phyloP scores from a whole-genome alignment of 1,140 invertebrate species.

The Homalodisca vitripennis region DNA sequence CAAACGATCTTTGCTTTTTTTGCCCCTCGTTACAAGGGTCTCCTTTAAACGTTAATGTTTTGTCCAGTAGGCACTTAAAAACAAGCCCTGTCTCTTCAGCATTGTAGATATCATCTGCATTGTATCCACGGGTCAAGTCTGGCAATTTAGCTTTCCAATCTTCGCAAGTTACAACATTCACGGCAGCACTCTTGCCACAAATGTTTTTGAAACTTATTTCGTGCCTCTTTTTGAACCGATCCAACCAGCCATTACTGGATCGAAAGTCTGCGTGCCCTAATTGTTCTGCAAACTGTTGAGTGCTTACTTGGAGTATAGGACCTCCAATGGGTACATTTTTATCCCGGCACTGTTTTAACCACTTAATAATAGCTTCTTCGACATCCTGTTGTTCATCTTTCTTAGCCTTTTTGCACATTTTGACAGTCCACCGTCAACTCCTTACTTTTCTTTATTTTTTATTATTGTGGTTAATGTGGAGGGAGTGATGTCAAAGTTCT shows the following conservation, averaged over 20 bases:
- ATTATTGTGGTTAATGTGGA: constrained; percentile 1
- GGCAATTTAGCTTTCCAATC: too few relatives aligned
- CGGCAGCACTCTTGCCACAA: too few relatives aligned
- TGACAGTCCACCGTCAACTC: background rate
- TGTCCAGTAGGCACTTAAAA: constrained; percentile 49
- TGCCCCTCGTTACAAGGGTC: constrained; percentile 49
- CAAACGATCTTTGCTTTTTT: constrained; percentile 47
- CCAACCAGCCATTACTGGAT: constrained; percentile 47
- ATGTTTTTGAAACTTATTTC: too few relatives aligned
- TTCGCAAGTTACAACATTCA: too few relatives aligned
- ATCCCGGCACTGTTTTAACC: too few relatives aligned
- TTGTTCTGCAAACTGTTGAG: constrained; percentile 39
- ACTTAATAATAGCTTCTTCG: too few relatives aligned
- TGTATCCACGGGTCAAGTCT: too few relatives aligned
- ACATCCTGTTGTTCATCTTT: too few relatives aligned
- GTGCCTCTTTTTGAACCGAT: too few relatives aligned
- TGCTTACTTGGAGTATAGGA: constrained; percentile 38
- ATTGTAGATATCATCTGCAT: constrained; percentile 50
- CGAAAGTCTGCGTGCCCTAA: constrained; percentile 43
- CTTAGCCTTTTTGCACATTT: too few relatives aligned
- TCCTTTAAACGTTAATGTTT: too few relatives aligned
- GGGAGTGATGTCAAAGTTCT: too few relatives aligned
- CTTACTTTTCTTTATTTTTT: constrained; percentile 16
- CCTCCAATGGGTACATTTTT: constrained; percentile 33
- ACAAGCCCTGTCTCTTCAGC: constrained; percentile 52